Evolutionary conservation across 2,797 vertebrate genomes (phyloP).

Genomic region (Thunnus albacares): DNA sequence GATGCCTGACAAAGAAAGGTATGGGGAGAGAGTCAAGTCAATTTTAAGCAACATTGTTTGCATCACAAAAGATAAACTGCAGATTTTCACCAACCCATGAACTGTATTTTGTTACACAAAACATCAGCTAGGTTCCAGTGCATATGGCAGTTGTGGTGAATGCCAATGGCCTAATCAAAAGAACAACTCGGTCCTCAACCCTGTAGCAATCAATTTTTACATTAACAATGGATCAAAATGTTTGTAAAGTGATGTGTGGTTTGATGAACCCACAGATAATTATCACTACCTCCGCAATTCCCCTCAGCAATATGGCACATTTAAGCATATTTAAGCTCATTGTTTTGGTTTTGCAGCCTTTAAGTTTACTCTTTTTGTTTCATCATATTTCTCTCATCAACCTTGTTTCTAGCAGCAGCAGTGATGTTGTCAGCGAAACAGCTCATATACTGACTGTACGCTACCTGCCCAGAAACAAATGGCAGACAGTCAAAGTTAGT

Average conservation of each 20-base stretch:
- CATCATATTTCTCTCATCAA: too few species aligned
- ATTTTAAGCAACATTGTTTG: constrained; percentile 3
- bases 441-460: too few species aligned
- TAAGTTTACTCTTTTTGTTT: too few species aligned
- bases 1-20: constrained; percentile 20
- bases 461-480: too few species aligned
- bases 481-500: too few species aligned
- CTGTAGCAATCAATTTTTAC: not conserved
- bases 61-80: not conserved
- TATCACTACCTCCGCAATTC: too few species aligned
- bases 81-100: not conserved
- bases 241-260: not conserved
- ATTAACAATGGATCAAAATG: not conserved
- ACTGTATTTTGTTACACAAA: not conserved
- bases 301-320: too few species aligned
- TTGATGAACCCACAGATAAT: not conserved
- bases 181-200: not conserved
- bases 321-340: too few species aligned
- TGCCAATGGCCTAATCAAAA: not conserved
- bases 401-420: too few species aligned
- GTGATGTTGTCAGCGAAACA: too few species aligned
- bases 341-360: too few species aligned
- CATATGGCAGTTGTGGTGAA: not conserved
- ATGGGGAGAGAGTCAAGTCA: not conserved
- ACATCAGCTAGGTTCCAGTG: not conserved